phyloP scores from a whole-genome alignment of 2,797 vertebrate species.

The Anas bernieri region DNA sequence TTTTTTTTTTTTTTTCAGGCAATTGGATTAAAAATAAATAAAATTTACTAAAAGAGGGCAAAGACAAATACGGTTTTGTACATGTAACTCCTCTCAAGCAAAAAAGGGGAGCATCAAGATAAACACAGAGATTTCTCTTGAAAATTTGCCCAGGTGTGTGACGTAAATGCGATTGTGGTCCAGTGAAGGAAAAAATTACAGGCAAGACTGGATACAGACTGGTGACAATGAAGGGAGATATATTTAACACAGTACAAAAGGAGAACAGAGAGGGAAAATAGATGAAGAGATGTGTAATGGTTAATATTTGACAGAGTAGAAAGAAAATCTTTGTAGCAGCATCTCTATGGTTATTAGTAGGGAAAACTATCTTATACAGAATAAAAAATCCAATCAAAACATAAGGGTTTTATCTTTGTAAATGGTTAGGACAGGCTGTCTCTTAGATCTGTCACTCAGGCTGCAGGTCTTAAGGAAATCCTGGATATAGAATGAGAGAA shows the following conservation, averaged over 20 bases:
- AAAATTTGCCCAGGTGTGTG: not conserved
- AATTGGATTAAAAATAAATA: not conserved
- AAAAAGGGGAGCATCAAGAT: not conserved
- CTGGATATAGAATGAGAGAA: not conserved
- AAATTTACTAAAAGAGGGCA: not conserved
- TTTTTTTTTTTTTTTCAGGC: not conserved
- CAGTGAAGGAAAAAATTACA: not conserved
- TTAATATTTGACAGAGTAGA: not conserved
- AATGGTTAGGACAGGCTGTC: not conserved
- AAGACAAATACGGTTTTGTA: not conserved
- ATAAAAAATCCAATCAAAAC: not conserved
- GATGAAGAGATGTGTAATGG: not conserved
- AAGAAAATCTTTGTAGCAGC: not conserved
- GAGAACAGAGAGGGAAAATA: not conserved
- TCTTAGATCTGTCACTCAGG: slow-evolving; percentile 20
- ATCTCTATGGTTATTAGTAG: not conserved
- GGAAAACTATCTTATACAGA: not conserved
- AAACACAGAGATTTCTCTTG: not conserved
- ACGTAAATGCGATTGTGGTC: not conserved
- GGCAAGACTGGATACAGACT: not conserved
- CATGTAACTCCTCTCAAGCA: not conserved
- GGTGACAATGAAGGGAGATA: not conserved
- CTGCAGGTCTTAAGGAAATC: slow-evolving; percentile 16
- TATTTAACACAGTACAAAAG: not conserved
- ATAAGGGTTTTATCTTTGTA: not conserved